Evolutionary conservation across 2,888 invertebrate species (phyloP).

Genomic region (Seira musarum): DNA sequence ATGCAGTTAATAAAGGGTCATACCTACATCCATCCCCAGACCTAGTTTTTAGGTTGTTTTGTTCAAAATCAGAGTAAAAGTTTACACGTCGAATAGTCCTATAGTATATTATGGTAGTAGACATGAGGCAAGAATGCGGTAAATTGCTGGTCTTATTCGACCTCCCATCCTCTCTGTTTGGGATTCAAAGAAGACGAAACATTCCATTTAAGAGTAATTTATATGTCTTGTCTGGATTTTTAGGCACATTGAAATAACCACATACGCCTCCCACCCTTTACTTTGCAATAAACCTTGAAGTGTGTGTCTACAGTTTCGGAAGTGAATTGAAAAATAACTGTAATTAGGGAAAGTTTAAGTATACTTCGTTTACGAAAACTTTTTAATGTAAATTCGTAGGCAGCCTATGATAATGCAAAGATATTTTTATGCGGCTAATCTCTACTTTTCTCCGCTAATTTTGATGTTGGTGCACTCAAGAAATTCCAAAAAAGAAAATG

Average conservation of each 20-base stretch:
- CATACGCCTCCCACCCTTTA: not conserved
- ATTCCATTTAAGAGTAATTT: not conserved
- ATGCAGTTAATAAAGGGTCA: not conserved
- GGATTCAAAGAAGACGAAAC: not conserved
- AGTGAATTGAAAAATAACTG: not conserved
- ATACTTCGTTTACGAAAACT: not conserved
- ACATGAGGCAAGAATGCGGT: too few relatives aligned
- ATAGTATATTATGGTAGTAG: too few relatives aligned
- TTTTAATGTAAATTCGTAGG: too few relatives aligned
- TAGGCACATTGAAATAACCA: not conserved
- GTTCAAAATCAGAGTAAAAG: too few relatives aligned
- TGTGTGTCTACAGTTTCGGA: not conserved
- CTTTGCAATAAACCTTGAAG: too few relatives aligned
- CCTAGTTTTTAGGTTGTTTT: too few relatives aligned
- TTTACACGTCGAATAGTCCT: not conserved
- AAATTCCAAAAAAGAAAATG: not conserved
- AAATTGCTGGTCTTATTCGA: not conserved
- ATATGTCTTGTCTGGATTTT: not conserved
- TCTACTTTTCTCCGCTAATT: not conserved
- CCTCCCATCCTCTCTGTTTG: not conserved
- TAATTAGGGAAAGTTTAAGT: not conserved
- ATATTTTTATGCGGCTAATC: too few relatives aligned
- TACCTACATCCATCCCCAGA: too few relatives aligned
- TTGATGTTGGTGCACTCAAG: not conserved
- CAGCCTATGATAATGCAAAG: too few relatives aligned